phyloP scores from a whole-genome alignment of 2,113 vertebrate genomes.

The Phycodurus eques region DNA sequence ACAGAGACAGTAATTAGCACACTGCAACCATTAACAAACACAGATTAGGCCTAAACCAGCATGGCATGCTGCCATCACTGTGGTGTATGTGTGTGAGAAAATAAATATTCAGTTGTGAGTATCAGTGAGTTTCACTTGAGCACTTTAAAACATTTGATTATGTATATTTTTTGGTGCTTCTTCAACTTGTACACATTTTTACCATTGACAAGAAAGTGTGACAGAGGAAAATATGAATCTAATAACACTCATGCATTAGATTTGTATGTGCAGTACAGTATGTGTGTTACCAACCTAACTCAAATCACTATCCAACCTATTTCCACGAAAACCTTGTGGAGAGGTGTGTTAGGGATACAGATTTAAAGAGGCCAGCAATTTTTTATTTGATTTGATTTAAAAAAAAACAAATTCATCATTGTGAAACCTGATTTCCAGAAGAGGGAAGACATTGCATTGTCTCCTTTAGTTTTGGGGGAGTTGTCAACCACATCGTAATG shows the following conservation, averaged over 20 bases:
- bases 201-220: background rate
- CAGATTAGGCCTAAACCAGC: slow-evolving; percentile 81
- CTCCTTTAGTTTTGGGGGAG: background rate
- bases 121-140: slow-evolving; percentile 48
- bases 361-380: too few relatives aligned
- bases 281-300: background rate
- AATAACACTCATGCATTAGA: too few relatives aligned
- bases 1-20: slow-evolving; percentile 93
- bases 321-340: background rate
- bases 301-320: background rate
- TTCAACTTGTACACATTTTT: background rate
- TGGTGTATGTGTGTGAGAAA: slow-evolving; percentile 50
- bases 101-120: slow-evolving; percentile 45
- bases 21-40: slow-evolving; percentile 93
- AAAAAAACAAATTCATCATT: background rate
- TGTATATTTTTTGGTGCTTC: slow-evolving; percentile 19
- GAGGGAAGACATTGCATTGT: background rate
- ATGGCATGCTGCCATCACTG: slow-evolving; percentile 85
- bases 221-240: background rate
- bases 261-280: background rate
- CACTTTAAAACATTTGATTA: background rate
- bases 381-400: too few relatives aligned
- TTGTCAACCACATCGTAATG: too few relatives aligned
- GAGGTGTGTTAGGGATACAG: background rate
- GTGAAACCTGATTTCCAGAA: background rate